These are phyloP conservation scores for Mizuhopecten yessoensis DNA, from an alignment of 1,140 invertebrate genomes.

Conservation along the genomic window DNA sequence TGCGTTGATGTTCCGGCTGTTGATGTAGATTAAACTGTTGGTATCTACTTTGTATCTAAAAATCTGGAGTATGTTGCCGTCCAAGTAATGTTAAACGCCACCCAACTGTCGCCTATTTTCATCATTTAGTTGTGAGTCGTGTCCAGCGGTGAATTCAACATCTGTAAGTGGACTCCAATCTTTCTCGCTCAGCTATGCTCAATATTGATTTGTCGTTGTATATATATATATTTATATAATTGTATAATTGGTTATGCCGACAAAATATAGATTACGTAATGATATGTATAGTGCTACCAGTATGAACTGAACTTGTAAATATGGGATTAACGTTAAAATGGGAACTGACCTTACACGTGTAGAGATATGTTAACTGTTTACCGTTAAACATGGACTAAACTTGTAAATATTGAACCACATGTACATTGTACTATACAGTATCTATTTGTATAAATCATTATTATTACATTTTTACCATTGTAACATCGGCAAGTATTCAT, in stretches of 20 bases:
- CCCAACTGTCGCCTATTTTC: too few relatives aligned
- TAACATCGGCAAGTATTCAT: too few relatives aligned
- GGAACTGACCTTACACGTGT: too few relatives aligned
- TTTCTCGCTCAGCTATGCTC: not conserved
- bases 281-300: conserved; percentile 8
- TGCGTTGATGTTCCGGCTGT: too few relatives aligned
- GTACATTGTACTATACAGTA: too few relatives aligned
- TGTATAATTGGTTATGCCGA: not conserved
- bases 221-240: not conserved
- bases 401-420: not conserved
- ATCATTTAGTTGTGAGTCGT: not conserved
- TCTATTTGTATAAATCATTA: too few relatives aligned
- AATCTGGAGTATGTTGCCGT: not conserved
- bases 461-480: too few relatives aligned
- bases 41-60: too few relatives aligned
- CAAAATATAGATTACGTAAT: not conserved
- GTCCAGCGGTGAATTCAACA: not conserved
- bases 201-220: not conserved
- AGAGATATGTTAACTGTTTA: too few relatives aligned
- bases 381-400: not conserved
- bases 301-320: conserved; percentile 8
- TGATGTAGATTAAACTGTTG: too few relatives aligned
- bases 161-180: not conserved
- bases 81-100: not conserved
- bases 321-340: too few relatives aligned